These are phyloP conservation scores for Misgurnus anguillicaudatus DNA, from an alignment of 2,113 vertebrate species.

Conservation along the genomic window DNA sequence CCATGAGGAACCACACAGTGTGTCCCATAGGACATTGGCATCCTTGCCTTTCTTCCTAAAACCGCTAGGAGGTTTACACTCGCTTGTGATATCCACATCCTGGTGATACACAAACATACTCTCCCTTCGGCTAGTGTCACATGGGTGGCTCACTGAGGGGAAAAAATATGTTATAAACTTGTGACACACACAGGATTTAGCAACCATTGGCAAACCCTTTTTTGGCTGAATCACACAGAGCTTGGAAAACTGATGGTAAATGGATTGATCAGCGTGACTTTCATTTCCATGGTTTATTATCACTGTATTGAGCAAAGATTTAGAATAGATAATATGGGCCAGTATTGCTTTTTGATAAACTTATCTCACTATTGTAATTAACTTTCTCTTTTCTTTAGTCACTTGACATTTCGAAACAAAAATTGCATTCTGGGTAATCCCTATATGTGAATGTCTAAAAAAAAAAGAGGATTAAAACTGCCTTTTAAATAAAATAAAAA, in stretches of 20 bases:
- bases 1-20: constrained; percentile 28
- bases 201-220: not conserved
- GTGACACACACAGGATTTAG: constrained; percentile 30
- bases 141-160: constrained; percentile 74
- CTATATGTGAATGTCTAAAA: not conserved
- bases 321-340: not conserved
- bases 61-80: constrained; percentile 69
- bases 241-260: not conserved
- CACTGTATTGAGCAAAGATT: constrained; percentile 1
- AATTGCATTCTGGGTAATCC: too few species aligned
- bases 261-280: not conserved
- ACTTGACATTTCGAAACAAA: not conserved
- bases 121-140: constrained; percentile 67
- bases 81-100: constrained; percentile 82
- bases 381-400: not conserved
- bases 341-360: not conserved
- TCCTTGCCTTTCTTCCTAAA: constrained; percentile 80
- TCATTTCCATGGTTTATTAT: not conserved
- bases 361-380: not conserved
- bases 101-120: constrained; percentile 83
- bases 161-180: constrained; percentile 59
- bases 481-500: too few species aligned
- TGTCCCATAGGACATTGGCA: constrained; percentile 57
- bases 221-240: not conserved
- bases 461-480: too few species aligned